Evolutionary conservation across 1,140 invertebrate genomes (phyloP).

Genomic region (Luehdorfia chinensis): DNA sequence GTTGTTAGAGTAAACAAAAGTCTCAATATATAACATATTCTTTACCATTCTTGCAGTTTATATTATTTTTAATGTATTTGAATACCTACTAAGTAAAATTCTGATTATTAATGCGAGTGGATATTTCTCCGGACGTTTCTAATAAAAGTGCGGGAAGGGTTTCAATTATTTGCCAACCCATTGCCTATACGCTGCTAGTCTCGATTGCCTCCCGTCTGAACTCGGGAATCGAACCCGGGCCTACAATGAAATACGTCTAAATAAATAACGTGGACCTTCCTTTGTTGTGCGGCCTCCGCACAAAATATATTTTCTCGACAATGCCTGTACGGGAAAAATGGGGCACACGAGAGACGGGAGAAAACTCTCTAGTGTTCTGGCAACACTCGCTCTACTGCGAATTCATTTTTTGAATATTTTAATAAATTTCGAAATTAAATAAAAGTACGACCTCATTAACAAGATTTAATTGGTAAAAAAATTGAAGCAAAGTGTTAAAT

Average conservation of each 20-base stretch:
- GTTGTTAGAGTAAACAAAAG: no score
- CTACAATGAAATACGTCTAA: slow-evolving; percentile 55
- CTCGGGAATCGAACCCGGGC: slow-evolving; percentile 45
- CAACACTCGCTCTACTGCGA: no score
- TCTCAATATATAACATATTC: neutral
- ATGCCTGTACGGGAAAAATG: slow-evolving; percentile 39
- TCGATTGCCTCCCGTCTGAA: slow-evolving; percentile 50
- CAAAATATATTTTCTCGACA: slow-evolving; percentile 60
- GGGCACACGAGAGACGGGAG: slow-evolving; percentile 35
- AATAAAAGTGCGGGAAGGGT: slow-evolving; percentile 40
- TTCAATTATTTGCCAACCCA: slow-evolving; percentile 60
- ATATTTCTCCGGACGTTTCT: slow-evolving; percentile 21
- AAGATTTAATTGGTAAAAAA: no score
- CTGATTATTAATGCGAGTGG: slow-evolving; percentile 12
- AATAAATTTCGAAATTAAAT: neutral
- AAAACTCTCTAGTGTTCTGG: slow-evolving; percentile 36
- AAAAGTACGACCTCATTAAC: neutral
- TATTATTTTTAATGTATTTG: neutral
- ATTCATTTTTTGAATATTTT: slow-evolving; percentile 12
- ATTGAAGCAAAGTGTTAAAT: no score
- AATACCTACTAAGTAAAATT: slow-evolving; percentile 8
- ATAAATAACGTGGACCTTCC: slow-evolving; percentile 56
- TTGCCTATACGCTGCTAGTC: slow-evolving; percentile 37
- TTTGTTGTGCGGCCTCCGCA: slow-evolving; percentile 51
- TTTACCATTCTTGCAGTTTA: neutral